phyloP scores from a whole-genome alignment of 2,888 invertebrate species.

The Cheiracanthium punctorium region DNA sequence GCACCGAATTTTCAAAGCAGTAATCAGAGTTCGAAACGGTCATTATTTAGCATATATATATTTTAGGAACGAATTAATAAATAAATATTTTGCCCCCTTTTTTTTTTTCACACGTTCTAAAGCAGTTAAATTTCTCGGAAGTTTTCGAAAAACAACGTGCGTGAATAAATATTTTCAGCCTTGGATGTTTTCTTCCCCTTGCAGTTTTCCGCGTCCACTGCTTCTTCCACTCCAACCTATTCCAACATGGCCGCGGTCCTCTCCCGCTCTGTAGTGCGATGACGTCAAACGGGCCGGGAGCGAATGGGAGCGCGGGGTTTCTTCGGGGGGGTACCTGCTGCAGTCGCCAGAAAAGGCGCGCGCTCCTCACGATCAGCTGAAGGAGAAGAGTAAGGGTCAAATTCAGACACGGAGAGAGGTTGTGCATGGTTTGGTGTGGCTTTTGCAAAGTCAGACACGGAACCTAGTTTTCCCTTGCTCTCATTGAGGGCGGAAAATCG shows the following conservation, averaged over 20 bases:
- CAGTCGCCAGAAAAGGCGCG: slow-evolving; percentile 39
- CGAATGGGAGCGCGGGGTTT: slow-evolving; percentile 38
- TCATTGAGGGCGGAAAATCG: slow-evolving; percentile 3
- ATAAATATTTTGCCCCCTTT: background rate
- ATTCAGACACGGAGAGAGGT: too few relatives aligned
- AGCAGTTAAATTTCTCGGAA: background rate
- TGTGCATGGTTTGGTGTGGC: too few relatives aligned
- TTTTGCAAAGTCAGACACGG: background rate
- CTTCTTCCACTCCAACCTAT: slow-evolving; percentile 24
- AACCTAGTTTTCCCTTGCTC: background rate
- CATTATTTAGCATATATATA: background rate
- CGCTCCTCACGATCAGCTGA: slow-evolving; percentile 52
- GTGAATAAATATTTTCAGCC: slow-evolving; percentile 8
- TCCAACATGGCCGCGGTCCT: slow-evolving; percentile 63
- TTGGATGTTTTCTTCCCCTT: slow-evolving; percentile 51
- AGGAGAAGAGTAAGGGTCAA: slow-evolving; percentile 65
- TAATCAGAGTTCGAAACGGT: background rate
- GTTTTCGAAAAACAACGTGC: slow-evolving; percentile 31
- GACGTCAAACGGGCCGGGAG: slow-evolving; percentile 60
- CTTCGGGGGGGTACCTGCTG: slow-evolving; percentile 44
- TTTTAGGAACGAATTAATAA: too few relatives aligned
- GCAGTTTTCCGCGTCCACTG: slow-evolving; percentile 29
- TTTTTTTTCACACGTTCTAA: background rate
- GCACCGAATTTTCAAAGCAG: background rate
- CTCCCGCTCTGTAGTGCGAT: slow-evolving; percentile 55